phyloP scores from a whole-genome alignment of 1,140 invertebrate species.

The Hydropsyche tenuis region DNA sequence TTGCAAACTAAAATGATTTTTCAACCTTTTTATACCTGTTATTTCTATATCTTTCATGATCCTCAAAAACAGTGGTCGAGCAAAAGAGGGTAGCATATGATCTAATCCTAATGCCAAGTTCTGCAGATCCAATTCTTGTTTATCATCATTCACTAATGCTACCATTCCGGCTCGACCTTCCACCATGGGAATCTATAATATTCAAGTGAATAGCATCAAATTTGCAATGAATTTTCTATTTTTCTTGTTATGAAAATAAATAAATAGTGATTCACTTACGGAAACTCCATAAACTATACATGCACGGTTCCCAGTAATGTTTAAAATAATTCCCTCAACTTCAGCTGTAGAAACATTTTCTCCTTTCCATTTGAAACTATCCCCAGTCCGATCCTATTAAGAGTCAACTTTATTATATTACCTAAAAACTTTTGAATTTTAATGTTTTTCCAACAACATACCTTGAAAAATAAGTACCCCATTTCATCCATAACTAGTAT shows the following conservation, averaged over 20 bases:
- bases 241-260: no score
- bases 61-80: conserved; percentile 84
- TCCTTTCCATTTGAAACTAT: conserved; percentile 85
- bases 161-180: conserved; percentile 95
- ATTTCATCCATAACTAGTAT: conserved; percentile 81
- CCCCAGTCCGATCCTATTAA: conserved; percentile 86
- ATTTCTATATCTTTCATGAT: conserved; percentile 67
- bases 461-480: conserved; percentile 83
- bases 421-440: no score
- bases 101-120: conserved; percentile 67
- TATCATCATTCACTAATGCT: conserved; percentile 71
- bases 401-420: no score
- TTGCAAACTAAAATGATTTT: background rate
- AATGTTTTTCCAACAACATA: no score
- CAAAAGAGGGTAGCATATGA: conserved; percentile 78
- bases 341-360: conserved; percentile 91
- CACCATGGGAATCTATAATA: conserved; percentile 68
- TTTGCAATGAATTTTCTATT: background rate
- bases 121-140: conserved; percentile 64
- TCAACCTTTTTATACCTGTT: conserved; percentile 57
- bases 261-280: conserved; percentile 61
- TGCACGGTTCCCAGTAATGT: conserved; percentile 69
- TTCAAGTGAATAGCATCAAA: background rate
- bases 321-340: conserved; percentile 83
- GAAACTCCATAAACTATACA: conserved; percentile 83